Conservation (phyloP, 2,797 vertebrate genomes). For the Urocyon cinereoargenteus region DNA sequence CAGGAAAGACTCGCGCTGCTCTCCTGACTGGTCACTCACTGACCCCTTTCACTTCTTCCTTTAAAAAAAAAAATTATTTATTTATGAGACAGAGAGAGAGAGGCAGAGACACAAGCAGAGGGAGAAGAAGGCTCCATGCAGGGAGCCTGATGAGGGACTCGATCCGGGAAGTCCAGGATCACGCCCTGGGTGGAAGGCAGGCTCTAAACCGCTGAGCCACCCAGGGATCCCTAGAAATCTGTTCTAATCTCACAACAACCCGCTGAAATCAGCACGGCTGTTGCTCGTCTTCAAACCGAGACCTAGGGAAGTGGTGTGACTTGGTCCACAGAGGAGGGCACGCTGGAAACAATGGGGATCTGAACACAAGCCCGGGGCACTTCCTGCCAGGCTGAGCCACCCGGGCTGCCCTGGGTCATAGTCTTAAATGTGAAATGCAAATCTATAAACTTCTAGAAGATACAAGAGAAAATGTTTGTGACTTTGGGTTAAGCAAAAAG, state of each 20-base stretch:
- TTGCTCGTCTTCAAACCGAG: not conserved
- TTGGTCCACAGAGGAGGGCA: not conserved
- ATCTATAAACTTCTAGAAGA: not conserved
- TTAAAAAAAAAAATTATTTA: too few relatives aligned
- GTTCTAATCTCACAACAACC: too few relatives aligned
- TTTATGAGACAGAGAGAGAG: too few relatives aligned
- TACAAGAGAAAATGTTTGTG: not conserved
- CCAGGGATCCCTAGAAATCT: too few relatives aligned
- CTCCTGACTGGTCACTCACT: not conserved
- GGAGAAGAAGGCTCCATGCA: too few relatives aligned
- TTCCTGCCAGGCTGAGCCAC: not conserved
- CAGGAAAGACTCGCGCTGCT: not conserved
- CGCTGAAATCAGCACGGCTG: not conserved
- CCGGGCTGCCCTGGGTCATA: too few relatives aligned
- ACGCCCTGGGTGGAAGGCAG: too few relatives aligned
- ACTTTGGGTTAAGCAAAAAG: not conserved
- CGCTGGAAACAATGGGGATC: not conserved
- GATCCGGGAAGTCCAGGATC: too few relatives aligned
- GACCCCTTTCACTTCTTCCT: not conserved
- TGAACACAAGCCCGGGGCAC: not conserved
- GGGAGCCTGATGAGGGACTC: too few relatives aligned
- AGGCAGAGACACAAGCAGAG: too few relatives aligned
- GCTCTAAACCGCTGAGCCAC: too few relatives aligned
- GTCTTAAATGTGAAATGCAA: not conserved
- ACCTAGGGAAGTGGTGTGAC: not conserved